Evolutionary conservation across 2,113 vertebrate species (phyloP).

Genomic region (Phainopepla nitens): DNA sequence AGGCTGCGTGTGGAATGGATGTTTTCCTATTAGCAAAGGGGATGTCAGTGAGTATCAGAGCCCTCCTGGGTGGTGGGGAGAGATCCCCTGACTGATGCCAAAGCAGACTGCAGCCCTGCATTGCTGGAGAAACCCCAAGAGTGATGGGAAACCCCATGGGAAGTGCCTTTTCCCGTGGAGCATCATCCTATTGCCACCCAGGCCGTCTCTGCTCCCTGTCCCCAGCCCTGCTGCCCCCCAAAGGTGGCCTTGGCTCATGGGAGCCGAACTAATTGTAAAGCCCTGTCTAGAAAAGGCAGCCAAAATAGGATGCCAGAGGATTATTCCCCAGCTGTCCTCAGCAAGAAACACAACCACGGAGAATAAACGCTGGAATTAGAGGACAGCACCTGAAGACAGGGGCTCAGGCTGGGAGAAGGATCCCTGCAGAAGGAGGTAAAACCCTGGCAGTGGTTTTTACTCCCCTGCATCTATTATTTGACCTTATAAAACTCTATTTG

Average conservation of each 20-base stretch:
- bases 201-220: rapidly evolving
- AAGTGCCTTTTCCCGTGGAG: background rate
- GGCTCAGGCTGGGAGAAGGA: background rate
- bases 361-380: background rate
- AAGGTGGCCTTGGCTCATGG: background rate
- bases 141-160: rapidly evolving
- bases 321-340: background rate
- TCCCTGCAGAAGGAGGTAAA: background rate
- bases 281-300: background rate
- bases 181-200: background rate
- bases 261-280: background rate
- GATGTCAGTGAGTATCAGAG: rapidly evolving
- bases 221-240: background rate
- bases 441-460: background rate
- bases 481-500: slow-evolving; percentile 55
- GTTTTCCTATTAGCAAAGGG: background rate
- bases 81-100: rapidly evolving
- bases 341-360: rapidly evolving
- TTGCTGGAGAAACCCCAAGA: background rate
- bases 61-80: background rate
- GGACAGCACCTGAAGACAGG: background rate
- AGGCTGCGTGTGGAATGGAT: rapidly evolving
- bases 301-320: background rate
- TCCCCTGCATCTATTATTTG: background rate
- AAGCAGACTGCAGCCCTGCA: background rate